These are phyloP conservation scores for Paramormyrops kingsleyae DNA, from an alignment of 2,113 vertebrate species.

Conservation along the genomic window DNA sequence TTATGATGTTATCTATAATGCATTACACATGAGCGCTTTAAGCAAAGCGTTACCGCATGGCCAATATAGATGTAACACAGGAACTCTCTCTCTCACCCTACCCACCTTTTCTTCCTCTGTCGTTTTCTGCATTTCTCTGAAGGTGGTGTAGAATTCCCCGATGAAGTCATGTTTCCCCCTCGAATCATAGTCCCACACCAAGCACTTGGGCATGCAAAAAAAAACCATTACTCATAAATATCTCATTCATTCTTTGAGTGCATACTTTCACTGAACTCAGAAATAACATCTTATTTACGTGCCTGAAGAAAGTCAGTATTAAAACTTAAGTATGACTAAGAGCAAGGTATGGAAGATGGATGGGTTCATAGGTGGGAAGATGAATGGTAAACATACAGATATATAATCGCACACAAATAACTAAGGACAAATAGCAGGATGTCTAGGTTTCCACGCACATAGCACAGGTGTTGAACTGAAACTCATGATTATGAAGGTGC, in stretches of 20 bases:
- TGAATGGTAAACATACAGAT: not conserved
- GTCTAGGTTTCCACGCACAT: not conserved
- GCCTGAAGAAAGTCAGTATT: not conserved
- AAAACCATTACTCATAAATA: not conserved
- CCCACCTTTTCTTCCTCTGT: constrained; percentile 80
- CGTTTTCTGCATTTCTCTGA: constrained; percentile 84
- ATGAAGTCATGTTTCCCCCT: constrained; percentile 93
- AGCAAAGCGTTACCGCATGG: constrained; percentile 17
- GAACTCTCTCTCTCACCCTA: constrained; percentile 11
- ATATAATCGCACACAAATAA: not conserved
- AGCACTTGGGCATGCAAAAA: constrained; percentile 57
- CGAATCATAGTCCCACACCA: constrained; percentile 91
- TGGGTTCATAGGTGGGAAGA: not conserved
- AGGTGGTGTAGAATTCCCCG: constrained; percentile 87
- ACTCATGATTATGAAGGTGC: not conserved
- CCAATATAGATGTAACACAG: constrained; percentile 17
- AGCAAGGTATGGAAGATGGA: not conserved
- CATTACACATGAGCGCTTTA: not conserved
- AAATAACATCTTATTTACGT: not conserved
- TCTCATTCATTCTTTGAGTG: not conserved
- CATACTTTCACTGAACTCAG: not conserved
- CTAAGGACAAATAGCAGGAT: not conserved
- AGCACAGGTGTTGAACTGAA: not conserved
- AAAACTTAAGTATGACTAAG: not conserved
- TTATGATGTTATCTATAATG: not conserved